Conservation (phyloP, 2,888 invertebrate genomes). For the Andrena chrysosceles region DNA sequence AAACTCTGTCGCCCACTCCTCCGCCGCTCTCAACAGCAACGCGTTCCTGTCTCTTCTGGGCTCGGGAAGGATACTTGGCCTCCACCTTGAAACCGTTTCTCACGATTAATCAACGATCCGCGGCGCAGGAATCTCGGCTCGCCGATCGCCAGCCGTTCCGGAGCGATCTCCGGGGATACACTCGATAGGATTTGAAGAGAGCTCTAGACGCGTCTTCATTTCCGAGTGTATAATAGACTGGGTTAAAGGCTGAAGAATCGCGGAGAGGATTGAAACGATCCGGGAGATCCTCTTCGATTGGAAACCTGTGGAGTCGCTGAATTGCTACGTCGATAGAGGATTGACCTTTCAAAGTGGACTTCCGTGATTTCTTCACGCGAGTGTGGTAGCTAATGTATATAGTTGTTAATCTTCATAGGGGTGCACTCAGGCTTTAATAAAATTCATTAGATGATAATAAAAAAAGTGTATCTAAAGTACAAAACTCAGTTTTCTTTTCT, state of each 20-base stretch:
- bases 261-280: background rate
- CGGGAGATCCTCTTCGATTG: slow-evolving; percentile 5
- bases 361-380: too few species aligned
- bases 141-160: background rate
- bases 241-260: too few species aligned
- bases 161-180: background rate
- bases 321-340: background rate
- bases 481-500: too few species aligned
- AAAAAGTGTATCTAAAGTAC: too few species aligned
- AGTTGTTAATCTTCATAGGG: too few species aligned
- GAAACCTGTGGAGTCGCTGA: slow-evolving; percentile 8
- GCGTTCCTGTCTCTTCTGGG: slow-evolving; percentile 16
- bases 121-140: slow-evolving; percentile 20
- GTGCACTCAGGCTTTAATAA: too few species aligned
- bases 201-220: slow-evolving; percentile 2
- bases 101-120: slow-evolving; percentile 47
- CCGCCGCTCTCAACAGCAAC: slow-evolving; percentile 38
- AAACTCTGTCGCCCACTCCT: slow-evolving; percentile 69
- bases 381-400: too few species aligned
- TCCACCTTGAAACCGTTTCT: slow-evolving; percentile 71
- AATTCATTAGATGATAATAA: too few species aligned
- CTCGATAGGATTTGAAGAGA: background rate
- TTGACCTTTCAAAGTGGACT: too few species aligned
- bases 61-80: slow-evolving; percentile 60
- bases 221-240: background rate